Base-by-base conservation (phyloP, 2,113 vertebrate genomes). In the Todiramphus saurophagus region DNA sequence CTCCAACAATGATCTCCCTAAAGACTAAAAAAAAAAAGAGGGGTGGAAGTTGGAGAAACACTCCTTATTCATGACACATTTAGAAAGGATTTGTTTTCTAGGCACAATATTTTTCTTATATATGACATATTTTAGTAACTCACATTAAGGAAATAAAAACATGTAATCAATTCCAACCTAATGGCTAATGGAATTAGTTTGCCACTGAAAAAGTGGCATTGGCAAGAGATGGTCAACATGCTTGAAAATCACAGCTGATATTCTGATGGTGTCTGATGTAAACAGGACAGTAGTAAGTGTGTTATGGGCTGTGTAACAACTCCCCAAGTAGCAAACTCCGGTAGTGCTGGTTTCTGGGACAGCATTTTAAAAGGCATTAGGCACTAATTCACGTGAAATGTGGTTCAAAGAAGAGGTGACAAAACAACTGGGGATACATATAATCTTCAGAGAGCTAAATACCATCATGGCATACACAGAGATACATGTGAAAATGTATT, bases 1-100 rank as follows among this genome's bases (percentile, higher is more conserved):
- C 14, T 23, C 35, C 15, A 84, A 14, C 3, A 59, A 31, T 2
- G 2, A 4, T 2, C 4, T 19, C 20, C 9, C 4, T 51, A 48
- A 62, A 62, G 35, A 59, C 17, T 25, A 35, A 25, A 8, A 50
- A 27, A 27, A 50, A 25, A 51, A 51, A 51, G 14, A 19, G 74
- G 39, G 3, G 6, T 53, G 5, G 24, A 79, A 68, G 6, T 6
- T 58, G 18, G 6, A 77, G 55, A 89, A 75, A 1, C 10, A 30
- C n/a, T 74, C 11, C 13, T 50, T 67, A 56, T 66, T 79, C 6
- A 33, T 23, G 1, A 10, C 15, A 44, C 1, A 8, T 66, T 81
- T 82, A 59, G 30, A 66, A 66, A 83, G 4, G 1, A 35, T 27
- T 90, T 70, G 5, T 81, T 59, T 5, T 56, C 67, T 20, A 48